These are phyloP conservation scores for Drosophila cardini DNA, from an alignment of 1,140 invertebrate species.

Conservation along the genomic window DNA sequence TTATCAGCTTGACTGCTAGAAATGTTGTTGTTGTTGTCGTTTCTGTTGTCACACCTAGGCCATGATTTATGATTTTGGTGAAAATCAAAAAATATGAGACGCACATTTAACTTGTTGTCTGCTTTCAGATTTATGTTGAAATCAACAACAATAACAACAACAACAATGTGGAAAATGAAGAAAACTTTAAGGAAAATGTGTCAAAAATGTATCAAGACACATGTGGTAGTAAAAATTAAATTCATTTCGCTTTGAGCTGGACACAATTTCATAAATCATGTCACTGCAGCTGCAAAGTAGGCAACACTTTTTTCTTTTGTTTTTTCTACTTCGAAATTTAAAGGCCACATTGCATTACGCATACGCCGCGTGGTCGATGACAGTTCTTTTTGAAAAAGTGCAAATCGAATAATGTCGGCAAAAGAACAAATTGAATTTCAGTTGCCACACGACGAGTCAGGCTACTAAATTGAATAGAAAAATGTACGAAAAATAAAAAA, in stretches of 20 bases:
- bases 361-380: slow-evolving; percentile 27
- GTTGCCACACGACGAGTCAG: neutral
- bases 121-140: slow-evolving; percentile 2
- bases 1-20: slow-evolving; percentile 24
- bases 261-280: slow-evolving; percentile 29
- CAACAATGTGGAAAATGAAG: neutral
- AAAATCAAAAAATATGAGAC: slow-evolving; percentile 43
- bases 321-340: no score
- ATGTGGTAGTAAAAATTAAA: slow-evolving; percentile 39
- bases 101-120: slow-evolving; percentile 45
- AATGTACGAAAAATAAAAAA: neutral
- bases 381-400: slow-evolving; percentile 9
- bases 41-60: slow-evolving; percentile 33
- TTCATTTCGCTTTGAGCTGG: slow-evolving; percentile 10
- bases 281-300: slow-evolving; percentile 31
- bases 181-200: slow-evolving; percentile 2
- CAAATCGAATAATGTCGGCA: slow-evolving; percentile 19
- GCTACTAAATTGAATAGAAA: slow-evolving; percentile 1
- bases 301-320: slow-evolving; percentile 50
- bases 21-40: slow-evolving; percentile 18
- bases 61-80: slow-evolving; percentile 39
- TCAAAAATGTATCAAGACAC: slow-evolving; percentile 35
- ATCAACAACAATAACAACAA: neutral
- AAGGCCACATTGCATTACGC: slow-evolving; percentile 18
- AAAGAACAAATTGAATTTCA: slow-evolving; percentile 16